A percentile compares a stretch with the other conserved stretches of the same genome.
phyloP scores from a whole-genome alignment of 1,140 invertebrate genomes.

The Pomacea maculata region DNA sequence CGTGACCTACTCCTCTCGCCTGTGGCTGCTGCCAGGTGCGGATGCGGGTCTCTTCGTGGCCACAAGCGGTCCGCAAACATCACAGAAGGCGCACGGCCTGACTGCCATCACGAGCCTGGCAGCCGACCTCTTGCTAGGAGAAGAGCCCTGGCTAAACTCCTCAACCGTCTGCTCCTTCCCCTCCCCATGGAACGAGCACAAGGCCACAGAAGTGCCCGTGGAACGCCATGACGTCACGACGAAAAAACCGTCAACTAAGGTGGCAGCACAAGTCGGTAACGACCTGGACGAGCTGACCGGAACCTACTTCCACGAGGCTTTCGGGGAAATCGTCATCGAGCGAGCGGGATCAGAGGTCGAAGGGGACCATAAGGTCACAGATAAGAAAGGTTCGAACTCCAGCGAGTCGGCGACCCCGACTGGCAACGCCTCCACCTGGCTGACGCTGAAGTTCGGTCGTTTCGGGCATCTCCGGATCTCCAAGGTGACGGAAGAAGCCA shows the following conservation, averaged over 20 bases:
- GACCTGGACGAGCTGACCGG: slow-evolving; percentile 31
- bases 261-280: background rate
- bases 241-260: background rate
- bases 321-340: slow-evolving; percentile 37
- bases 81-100: slow-evolving; percentile 20
- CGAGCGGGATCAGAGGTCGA: background rate
- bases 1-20: slow-evolving; percentile 43
- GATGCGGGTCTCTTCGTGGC: slow-evolving; percentile 40
- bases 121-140: slow-evolving; percentile 33
- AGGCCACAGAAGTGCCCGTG: background rate
- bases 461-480: slow-evolving; percentile 26
- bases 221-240: background rate
- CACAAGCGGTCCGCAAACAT: slow-evolving; percentile 35
- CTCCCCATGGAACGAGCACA: slow-evolving; percentile 22
- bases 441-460: slow-evolving; percentile 20
- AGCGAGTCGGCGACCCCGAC: background rate
- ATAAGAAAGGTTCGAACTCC: background rate
- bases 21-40: slow-evolving; percentile 49
- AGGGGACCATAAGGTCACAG: background rate
- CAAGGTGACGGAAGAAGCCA: background rate
- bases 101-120: slow-evolving; percentile 29
- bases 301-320: slow-evolving; percentile 36
- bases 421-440: background rate
- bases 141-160: slow-evolving; percentile 34
- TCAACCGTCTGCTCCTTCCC: slow-evolving; percentile 33